phyloP scores from a whole-genome alignment of 2,113 vertebrate species.

The Chlorodrepanis virens region DNA sequence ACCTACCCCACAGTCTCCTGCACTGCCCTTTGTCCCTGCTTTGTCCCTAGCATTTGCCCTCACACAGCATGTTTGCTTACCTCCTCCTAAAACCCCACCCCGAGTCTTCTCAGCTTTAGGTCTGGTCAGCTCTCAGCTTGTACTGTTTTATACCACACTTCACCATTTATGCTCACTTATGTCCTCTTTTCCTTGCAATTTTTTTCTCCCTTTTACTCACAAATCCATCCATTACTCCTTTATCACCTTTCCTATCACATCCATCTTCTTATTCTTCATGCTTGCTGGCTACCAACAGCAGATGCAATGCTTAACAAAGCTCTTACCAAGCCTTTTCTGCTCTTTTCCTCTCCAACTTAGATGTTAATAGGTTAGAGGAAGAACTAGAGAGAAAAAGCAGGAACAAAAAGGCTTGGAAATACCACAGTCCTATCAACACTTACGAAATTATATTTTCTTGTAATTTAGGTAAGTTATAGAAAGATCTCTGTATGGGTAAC shows the following conservation, averaged over 20 bases:
- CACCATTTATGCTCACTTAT: not conserved
- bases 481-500: not conserved
- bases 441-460: not conserved
- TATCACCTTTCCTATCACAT: not conserved
- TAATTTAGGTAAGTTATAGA: not conserved
- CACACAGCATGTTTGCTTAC: too few species aligned
- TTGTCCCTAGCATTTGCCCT: not conserved
- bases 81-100: not conserved
- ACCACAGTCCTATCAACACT: not conserved
- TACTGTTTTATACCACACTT: not conserved
- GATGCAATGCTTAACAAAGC: not conserved
- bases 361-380: not conserved
- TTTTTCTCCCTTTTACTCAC: not conserved
- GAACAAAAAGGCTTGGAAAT: not conserved
- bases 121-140: not conserved
- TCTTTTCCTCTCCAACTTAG: not conserved
- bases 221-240: not conserved
- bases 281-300: not conserved
- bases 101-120: rapidly evolving
- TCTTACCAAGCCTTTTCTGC: not conserved
- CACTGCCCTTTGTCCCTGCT: not conserved
- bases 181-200: not conserved
- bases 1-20: not conserved
- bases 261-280: not conserved
- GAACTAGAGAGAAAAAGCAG: not conserved